A percentile compares a stretch with the other conserved stretches of the same genome.
Evolutionary conservation across 2,113 vertebrate genomes (phyloP).

Genomic region (Parotia lawesii): DNA sequence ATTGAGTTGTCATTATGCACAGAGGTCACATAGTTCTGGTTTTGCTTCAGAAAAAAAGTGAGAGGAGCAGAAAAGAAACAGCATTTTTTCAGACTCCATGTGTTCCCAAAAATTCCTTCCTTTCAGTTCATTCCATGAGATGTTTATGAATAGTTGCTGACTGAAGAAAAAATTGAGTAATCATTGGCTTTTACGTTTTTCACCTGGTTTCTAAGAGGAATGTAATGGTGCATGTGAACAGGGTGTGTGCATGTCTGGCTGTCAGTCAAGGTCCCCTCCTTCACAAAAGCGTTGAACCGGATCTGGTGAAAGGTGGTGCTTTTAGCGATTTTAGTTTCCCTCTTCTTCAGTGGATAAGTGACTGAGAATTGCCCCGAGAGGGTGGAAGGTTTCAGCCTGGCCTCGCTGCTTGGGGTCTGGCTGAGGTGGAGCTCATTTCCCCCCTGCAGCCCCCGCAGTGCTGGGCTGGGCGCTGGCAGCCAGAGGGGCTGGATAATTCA

Average conservation of each 20-base stretch:
- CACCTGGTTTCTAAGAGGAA: neutral
- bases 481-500: neutral
- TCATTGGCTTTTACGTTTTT: neutral
- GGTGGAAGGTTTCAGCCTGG: neutral
- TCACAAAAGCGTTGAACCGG: neutral
- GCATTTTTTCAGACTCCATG: neutral
- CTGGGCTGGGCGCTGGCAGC: neutral
- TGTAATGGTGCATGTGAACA: neutral
- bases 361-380: neutral
- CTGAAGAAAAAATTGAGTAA: neutral
- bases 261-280: neutral
- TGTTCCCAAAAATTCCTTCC: neutral
- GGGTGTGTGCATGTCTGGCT: neutral
- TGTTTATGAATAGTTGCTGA: neutral
- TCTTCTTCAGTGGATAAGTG: neutral
- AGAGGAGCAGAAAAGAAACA: neutral
- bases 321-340: neutral
- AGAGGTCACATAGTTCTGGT: slow-evolving; percentile 12
- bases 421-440: neutral
- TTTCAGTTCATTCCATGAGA: neutral
- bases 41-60: neutral
- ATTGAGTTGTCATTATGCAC: slow-evolving; percentile 29
- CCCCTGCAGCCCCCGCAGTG: rapidly evolving
- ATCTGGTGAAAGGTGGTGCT: neutral
- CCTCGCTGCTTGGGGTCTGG: neutral